Conservation (phyloP, 2,113 vertebrate species). For the Malaclemys terrapin region DNA sequence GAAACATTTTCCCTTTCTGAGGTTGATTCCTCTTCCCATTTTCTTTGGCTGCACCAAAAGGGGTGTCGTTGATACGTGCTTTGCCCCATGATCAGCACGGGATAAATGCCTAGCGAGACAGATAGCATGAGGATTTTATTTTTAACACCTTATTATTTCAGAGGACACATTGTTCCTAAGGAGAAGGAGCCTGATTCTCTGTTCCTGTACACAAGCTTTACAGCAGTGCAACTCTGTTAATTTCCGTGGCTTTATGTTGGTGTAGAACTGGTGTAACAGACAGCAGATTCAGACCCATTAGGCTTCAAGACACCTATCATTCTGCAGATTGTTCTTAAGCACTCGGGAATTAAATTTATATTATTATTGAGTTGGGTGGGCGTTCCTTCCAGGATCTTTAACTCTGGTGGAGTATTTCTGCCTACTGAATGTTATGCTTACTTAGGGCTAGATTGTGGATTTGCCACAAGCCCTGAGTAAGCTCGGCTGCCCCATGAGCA, state of each 20-base stretch:
- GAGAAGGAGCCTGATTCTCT: not conserved
- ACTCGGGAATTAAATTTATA: not conserved
- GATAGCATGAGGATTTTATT: not conserved
- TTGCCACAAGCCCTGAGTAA: not conserved
- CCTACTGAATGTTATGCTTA: not conserved
- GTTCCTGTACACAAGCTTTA: not conserved
- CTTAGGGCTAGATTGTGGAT: not conserved
- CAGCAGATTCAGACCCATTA: not conserved
- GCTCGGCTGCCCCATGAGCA: not conserved
- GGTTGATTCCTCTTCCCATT: not conserved
- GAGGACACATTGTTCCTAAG: not conserved
- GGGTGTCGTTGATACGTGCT: not conserved
- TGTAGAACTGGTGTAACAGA: not conserved
- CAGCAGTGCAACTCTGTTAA: not conserved
- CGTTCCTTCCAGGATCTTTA: not conserved
- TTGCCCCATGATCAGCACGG: accelerated
- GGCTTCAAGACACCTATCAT: not conserved
- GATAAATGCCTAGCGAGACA: not conserved
- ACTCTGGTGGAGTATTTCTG: not conserved
- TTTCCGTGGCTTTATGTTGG: conserved; percentile 4
- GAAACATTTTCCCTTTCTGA: not conserved
- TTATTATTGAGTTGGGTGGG: not conserved
- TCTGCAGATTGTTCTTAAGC: conserved; percentile 28
- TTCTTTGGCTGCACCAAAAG: not conserved
- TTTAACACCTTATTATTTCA: conserved; percentile 20